Percentiles rank a stretch among this genome's conserved stretches.
Conservation (phyloP, 2,797 vertebrate genomes). For the Synanceia verrucosa region DNA sequence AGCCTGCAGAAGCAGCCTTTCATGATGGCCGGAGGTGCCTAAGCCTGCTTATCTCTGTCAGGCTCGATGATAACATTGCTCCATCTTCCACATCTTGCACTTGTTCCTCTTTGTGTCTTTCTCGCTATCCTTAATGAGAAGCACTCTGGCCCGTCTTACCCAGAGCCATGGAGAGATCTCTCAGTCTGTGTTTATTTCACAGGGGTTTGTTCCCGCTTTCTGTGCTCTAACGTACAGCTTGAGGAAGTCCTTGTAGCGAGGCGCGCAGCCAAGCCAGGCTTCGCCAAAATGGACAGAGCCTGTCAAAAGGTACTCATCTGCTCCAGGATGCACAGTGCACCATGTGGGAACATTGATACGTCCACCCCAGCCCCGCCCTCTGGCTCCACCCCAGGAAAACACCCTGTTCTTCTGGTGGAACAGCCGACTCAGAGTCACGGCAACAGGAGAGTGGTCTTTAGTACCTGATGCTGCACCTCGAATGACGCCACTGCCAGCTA, state of each 20-base stretch:
- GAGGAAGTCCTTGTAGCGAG: conserved; percentile 90
- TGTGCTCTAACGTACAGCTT: conserved; percentile 86
- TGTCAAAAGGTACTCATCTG: conserved; percentile 88
- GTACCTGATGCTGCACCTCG: conserved; percentile 56
- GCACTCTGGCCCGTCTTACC: not conserved
- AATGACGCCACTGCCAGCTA: conserved; percentile 89
- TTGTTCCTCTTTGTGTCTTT: not conserved
- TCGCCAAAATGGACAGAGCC: conserved; percentile 93
- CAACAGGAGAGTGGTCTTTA: conserved; percentile 71
- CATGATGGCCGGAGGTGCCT: not conserved
- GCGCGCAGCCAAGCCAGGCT: conserved; percentile 91
- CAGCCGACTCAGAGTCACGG: conserved; percentile 84
- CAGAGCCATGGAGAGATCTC: not conserved
- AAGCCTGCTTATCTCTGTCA: not conserved
- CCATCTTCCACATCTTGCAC: not conserved
- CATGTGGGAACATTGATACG: conserved; percentile 80
- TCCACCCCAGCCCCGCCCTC: conserved; percentile 75
- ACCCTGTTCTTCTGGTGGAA: conserved; percentile 90
- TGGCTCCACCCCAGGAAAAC: conserved; percentile 81
- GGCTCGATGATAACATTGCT: not conserved
- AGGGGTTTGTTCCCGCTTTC: conserved; percentile 88
- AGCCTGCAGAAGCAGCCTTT: not conserved
- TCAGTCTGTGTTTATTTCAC: conserved; percentile 87
- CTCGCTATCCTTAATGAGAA: not conserved
- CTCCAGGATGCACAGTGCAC: conserved; percentile 80